These are phyloP conservation scores for Fregata magnificens DNA, from an alignment of 2,113 vertebrate genomes.

Conservation along the genomic window DNA sequence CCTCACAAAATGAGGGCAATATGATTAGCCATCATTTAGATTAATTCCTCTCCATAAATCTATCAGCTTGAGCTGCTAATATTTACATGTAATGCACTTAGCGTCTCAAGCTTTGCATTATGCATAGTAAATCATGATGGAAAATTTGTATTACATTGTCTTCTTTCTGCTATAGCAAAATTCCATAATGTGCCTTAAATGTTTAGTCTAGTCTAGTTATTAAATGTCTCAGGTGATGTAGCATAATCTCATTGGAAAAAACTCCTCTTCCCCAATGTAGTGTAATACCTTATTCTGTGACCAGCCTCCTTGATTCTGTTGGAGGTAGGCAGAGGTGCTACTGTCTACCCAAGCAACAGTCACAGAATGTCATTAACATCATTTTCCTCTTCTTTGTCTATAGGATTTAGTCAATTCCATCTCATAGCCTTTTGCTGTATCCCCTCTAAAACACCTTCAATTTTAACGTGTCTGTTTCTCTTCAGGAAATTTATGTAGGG, in stretches of 20 bases:
- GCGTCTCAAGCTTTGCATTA: neutral
- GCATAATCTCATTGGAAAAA: neutral
- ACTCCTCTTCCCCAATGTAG: neutral
- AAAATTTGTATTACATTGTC: neutral
- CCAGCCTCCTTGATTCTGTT: neutral
- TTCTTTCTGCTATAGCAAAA: neutral
- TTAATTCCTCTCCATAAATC: neutral
- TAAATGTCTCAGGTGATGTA: neutral
- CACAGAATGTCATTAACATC: neutral
- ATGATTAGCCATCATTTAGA: neutral
- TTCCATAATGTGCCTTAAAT: neutral
- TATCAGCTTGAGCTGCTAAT: neutral
- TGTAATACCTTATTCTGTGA: neutral
- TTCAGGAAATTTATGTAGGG: neutral
- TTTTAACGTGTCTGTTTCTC: neutral
- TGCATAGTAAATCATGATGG: neutral
- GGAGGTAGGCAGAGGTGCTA: neutral
- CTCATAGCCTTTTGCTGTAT: neutral
- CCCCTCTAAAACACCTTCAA: neutral
- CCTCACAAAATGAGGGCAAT: neutral
- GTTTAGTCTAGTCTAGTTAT: neutral
- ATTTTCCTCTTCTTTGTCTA: neutral
- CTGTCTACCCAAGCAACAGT: neutral
- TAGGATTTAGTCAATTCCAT: neutral
- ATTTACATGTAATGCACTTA: neutral